These are phyloP conservation scores for Prostheceraeus crozeri DNA, from an alignment of 2,888 invertebrate species.

Conservation along the genomic window DNA sequence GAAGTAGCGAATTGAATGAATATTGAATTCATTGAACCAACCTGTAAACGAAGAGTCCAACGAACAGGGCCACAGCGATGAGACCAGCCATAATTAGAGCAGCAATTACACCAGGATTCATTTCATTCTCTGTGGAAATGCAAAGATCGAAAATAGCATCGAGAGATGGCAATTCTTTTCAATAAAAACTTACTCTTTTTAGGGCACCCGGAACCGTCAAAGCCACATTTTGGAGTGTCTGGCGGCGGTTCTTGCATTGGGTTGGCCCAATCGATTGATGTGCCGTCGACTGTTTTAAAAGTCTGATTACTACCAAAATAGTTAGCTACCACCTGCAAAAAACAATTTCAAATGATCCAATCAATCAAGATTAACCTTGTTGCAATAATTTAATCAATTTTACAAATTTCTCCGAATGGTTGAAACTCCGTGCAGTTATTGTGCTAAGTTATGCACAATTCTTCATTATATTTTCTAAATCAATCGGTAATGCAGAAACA, in stretches of 20 bases:
- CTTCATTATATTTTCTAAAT: too few species aligned
- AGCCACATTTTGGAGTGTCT: constrained; percentile 85
- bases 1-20: too few species aligned
- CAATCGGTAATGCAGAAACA: too few species aligned
- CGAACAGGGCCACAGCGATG: constrained; percentile 38
- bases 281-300: constrained; percentile 18
- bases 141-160: not conserved
- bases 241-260: constrained; percentile 62
- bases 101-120: constrained; percentile 36
- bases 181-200: constrained; percentile 65
- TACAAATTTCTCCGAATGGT: too few species aligned
- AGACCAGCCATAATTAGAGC: constrained; percentile 37
- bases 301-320: constrained; percentile 30
- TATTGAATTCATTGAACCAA: too few species aligned
- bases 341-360: too few species aligned
- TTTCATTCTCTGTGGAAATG: not conserved
- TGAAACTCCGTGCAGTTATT: too few species aligned
- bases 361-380: too few species aligned
- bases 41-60: constrained; percentile 38
- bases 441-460: too few species aligned
- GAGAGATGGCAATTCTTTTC: not conserved
- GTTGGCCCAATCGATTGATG: constrained; percentile 47
- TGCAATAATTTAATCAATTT: too few species aligned
- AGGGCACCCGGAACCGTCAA: constrained; percentile 79
- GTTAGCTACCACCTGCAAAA: constrained; percentile 27